Evolutionary conservation across 2,113 vertebrate genomes (phyloP), one percentile per base, ranked within the genome.

Genomic region (Platichthys stellatus): DNA sequence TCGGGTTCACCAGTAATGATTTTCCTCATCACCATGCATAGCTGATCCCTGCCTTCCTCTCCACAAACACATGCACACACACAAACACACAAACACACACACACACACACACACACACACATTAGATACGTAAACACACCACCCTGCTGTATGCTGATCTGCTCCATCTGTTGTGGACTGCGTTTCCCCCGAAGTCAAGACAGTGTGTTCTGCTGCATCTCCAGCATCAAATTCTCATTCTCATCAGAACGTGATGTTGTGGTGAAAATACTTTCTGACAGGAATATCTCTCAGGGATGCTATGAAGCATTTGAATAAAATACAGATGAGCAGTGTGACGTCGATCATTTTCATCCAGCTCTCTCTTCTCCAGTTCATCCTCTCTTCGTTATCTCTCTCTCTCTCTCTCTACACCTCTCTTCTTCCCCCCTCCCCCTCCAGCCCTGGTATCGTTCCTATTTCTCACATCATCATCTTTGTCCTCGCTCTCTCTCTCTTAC

Each of bases 391-490:
- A 43, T 35, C 43, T n/a, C 31, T 23, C 23, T 11, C 31, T 23
- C 23, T 11, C 17, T 47, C 40, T 31, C 43, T 63, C 62, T 62
- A 24, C 53, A 7, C 49, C 74, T 47, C 72, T 51, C 57, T 14
- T 20, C 31, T 21, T 67, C 14, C 35, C 17, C 51, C 57, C 69
- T 57, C 61, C 76, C 58, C 73, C 21, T 69, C 53, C 58, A 59
- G 47, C 56, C 69, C 51, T 71, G 40, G 26, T 59, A 63, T 76
- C 69, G 62, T 74, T 69, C 17, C 72, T 69, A 6, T 82, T 80
- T 82, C 74, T 69, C 78, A 74, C 80, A 80, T 73, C 81, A 79
- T 88, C 72, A 84, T 88, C 88, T 83, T 81, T 82, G 75, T 86
- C 81, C 66, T 72, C 51, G 12, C 3, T 38, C 31, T 59, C 67